phyloP scores from a whole-genome alignment of 2,888 invertebrate genomes.

The Sinodicranocentrus sp. region DNA sequence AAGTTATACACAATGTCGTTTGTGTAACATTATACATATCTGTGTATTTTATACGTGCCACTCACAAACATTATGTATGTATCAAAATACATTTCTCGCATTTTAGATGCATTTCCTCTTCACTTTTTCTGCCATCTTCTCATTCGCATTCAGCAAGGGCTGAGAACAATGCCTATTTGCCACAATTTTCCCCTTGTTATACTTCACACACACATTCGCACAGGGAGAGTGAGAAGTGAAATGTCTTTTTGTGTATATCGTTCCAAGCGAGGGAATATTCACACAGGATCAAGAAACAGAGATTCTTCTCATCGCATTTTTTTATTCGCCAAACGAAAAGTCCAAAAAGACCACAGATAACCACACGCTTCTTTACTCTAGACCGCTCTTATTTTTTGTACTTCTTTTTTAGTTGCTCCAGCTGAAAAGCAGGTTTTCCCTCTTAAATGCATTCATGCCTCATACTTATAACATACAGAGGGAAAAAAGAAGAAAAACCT shows the following conservation, averaged over 20 bases:
- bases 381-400: neutral
- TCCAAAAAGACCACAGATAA: slow-evolving; percentile 43
- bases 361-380: slow-evolving; percentile 5
- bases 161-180: slow-evolving; percentile 42
- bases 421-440: slow-evolving; percentile 38
- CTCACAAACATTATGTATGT: slow-evolving; percentile 9
- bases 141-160: slow-evolving; percentile 46
- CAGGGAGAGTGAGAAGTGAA: slow-evolving; percentile 37
- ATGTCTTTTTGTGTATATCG: slow-evolving; percentile 29
- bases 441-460: slow-evolving; percentile 59
- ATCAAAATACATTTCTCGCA: neutral
- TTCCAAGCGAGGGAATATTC: slow-evolving; percentile 20
- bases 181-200: slow-evolving; percentile 24
- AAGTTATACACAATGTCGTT: slow-evolving; percentile 26
- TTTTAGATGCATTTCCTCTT: slow-evolving; percentile 3
- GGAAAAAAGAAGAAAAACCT: slow-evolving; percentile 30
- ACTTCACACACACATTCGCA: slow-evolving; percentile 8
- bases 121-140: slow-evolving; percentile 2
- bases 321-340: slow-evolving; percentile 12
- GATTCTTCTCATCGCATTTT: slow-evolving; percentile 27
- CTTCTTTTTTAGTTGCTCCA: slow-evolving; percentile 27
- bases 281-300: slow-evolving; percentile 2
- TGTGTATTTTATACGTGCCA: slow-evolving; percentile 19
- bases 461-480: slow-evolving; percentile 25
- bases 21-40: neutral